Evolutionary conservation across 2,113 vertebrate species (phyloP).

Genomic region (Paratilapia polleni): DNA sequence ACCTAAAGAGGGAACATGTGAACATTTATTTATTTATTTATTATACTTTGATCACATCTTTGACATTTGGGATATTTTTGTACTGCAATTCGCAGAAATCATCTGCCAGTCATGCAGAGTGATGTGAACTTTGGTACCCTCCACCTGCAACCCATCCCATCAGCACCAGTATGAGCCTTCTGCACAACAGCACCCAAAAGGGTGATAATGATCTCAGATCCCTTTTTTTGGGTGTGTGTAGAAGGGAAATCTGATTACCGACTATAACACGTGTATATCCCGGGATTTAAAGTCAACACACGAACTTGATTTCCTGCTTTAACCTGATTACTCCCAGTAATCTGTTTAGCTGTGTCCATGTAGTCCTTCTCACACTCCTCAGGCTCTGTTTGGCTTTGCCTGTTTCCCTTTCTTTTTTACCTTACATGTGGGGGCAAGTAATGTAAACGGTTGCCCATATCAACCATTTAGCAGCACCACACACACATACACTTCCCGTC

Average conservation of each 20-base stretch:
- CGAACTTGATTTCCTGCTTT: constrained; percentile 50
- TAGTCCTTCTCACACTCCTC: constrained; percentile 17
- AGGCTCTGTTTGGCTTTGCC: constrained; percentile 22
- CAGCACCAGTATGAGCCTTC: neutral
- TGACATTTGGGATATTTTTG: neutral
- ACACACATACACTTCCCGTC: constrained; percentile 36
- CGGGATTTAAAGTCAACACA: constrained; percentile 36
- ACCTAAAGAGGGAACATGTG: neutral
- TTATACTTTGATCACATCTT: constrained; percentile 2
- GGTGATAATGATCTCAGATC: constrained; percentile 38
- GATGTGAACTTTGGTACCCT: neutral
- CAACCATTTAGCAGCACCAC: constrained; percentile 40
- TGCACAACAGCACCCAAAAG: neutral
- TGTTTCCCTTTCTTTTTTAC: neutral
- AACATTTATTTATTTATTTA: constrained; percentile 21
- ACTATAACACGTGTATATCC: constrained; percentile 1
- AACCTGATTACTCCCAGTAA: constrained; percentile 45
- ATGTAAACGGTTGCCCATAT: too few species aligned
- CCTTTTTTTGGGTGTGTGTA: neutral
- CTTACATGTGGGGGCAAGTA: too few species aligned
- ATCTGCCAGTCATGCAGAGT: neutral
- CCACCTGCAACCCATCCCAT: neutral
- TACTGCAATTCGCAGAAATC: neutral
- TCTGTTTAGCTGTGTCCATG: constrained; percentile 11
- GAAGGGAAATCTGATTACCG: constrained; percentile 30